phyloP scores from a whole-genome alignment of 2,113 vertebrate genomes.

The Ornithorhynchus anatinus region DNA sequence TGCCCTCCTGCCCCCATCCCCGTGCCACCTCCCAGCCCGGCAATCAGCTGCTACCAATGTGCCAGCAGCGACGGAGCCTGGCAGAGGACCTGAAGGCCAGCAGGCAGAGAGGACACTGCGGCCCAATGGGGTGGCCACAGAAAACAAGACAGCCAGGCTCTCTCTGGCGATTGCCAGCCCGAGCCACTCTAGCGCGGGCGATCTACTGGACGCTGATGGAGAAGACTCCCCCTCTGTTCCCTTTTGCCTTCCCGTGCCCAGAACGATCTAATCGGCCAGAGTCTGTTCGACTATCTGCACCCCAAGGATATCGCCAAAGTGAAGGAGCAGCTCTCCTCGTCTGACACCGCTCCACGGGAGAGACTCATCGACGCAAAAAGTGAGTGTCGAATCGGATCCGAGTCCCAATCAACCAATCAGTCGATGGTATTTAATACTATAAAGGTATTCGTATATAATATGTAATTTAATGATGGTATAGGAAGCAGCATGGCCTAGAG shows the following conservation, averaged over 20 bases:
- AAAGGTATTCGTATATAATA: too few relatives aligned
- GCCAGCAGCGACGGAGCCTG: too few relatives aligned
- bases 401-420: neutral
- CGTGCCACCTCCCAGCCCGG: too few relatives aligned
- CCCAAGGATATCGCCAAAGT: constrained; percentile 99
- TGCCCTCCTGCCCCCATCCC: too few relatives aligned
- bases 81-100: too few relatives aligned
- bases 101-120: too few relatives aligned
- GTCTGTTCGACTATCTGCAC: constrained; percentile 97
- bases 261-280: constrained; percentile 98
- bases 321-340: constrained; percentile 98
- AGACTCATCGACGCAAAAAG: constrained; percentile 98
- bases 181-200: neutral
- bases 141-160: neutral
- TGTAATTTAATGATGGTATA: too few relatives aligned
- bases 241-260: constrained; percentile 62
- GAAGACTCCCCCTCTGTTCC: too few relatives aligned
- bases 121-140: neutral
- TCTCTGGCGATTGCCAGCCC: neutral
- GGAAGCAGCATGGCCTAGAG: neutral
- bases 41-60: too few relatives aligned
- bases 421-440: neutral
- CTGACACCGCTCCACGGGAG: constrained; percentile 92
- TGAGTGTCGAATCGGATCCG: constrained; percentile 59
- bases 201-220: too few relatives aligned